Base-by-base conservation (phyloP, 2,797 vertebrate species). In the Chelidonichthys spinosus region DNA sequence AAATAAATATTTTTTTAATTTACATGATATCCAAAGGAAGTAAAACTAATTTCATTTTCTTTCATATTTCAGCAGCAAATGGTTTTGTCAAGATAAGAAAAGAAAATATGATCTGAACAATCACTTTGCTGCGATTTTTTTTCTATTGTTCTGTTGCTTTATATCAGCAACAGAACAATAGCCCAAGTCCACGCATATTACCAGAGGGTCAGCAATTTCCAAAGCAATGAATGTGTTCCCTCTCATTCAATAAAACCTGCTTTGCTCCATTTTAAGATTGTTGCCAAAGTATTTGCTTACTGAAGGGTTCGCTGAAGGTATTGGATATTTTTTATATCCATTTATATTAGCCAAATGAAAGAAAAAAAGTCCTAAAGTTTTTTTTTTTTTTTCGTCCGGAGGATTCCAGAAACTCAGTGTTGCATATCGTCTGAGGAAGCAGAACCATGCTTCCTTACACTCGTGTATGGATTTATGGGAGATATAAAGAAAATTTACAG, bases 401-500 rank as follows among this genome's bases (percentile, higher is more conserved):
- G 64, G 73, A 85, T 89, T 91, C 80, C 74, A 77, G 72, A 85
- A 83, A 79, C 37, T 74, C 70, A 66, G 49, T 60, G 61, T 65
- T 79, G 72, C 82, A 49, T 54, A 72, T 75, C 53, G 63, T 67
- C 76, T 18, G 67, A 81, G 72, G 81, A 90, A 82, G 82, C 84
- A 59, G 55, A 76, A 18, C 74, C 25, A 53, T n/a, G 72, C 66
- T 78, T 83, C 77, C 69, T 69, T 75, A 59, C 72, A 70, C 75
- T 81, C 71, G 61, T 56, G 42, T 82, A 81, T 84, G 77, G 87
- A 90, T 94, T 94, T 94, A 94, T 89, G 77, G 85, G 67, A 1
- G 42, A 71, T 91, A 88, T 94, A 94, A 94, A 92, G 76, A 78
- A 92, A 90, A 92, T 94, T 92, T 93, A 95, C 92, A 85, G 73